phyloP scores from a whole-genome alignment of 1,140 invertebrate species.

The Drusus annulatus region DNA sequence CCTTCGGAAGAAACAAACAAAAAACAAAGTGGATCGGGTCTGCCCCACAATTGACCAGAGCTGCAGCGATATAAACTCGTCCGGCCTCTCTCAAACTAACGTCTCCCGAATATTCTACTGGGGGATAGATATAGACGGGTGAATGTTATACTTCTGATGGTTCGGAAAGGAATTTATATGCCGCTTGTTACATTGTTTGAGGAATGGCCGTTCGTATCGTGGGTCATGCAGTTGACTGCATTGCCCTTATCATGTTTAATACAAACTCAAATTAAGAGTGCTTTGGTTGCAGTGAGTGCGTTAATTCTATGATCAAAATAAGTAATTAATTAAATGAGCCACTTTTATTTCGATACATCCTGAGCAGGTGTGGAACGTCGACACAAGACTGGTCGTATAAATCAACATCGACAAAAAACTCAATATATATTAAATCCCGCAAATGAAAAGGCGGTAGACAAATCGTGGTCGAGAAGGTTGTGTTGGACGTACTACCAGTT shows the following conservation, averaged over 20 bases:
- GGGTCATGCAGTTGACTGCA: not conserved
- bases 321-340: too few species aligned
- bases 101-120: slow-evolving; percentile 26
- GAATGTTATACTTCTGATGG: not conserved
- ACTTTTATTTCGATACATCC: too few species aligned
- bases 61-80: slow-evolving; percentile 46
- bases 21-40: slow-evolving; percentile 49
- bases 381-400: too few species aligned
- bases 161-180: slow-evolving; percentile 21
- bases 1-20: slow-evolving; percentile 44
- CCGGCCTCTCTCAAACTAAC: slow-evolving; percentile 24
- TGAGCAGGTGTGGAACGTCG: too few species aligned
- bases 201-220: not conserved
- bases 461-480: too few species aligned
- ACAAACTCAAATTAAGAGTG: too few species aligned
- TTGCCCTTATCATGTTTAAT: too few species aligned
- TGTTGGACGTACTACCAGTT: not conserved
- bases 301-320: too few species aligned
- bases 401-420: too few species aligned
- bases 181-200: not conserved
- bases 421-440: too few species aligned
- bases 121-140: not conserved
- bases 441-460: too few species aligned
- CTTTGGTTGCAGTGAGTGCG: too few species aligned
- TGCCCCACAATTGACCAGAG: slow-evolving; percentile 48